Evolutionary conservation across 2,888 invertebrate genomes (phyloP), one percentile per base, ranked within the genome.

Genomic region (Limnephilus lunatus): DNA sequence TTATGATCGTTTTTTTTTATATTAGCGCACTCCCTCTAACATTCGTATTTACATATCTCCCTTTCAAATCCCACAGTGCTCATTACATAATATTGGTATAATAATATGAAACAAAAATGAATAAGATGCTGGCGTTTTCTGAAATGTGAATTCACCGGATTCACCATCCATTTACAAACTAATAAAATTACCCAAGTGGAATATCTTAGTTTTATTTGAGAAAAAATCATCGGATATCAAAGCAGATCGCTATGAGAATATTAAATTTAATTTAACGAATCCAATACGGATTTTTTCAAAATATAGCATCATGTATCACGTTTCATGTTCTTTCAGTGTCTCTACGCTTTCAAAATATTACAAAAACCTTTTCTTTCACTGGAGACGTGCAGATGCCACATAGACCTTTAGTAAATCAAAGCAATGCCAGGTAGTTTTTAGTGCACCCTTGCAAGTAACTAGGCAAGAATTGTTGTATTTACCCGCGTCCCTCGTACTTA

Each of bases 401-500:
- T 35, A 44, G 81, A 39, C 82, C 68, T 80, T 30, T 91, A 39
- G 91, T 81, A 68, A 92, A 90, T 92, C 89, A 90, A 91, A 81
- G 92, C 92, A 92, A 89, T 89, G 86, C 93, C 93, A 93, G 93
- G 93, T 93, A 93, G 93, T 91, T 93, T 92, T 91, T 85, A 85
- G 48, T 88, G 82, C 92, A 92, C 93, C 93, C 93, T 91, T 87
- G 82, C 35, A 85, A 88, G 83, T 90, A 90, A 44, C 81, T 68
- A 68, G 85, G 53, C 82, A 92, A 48, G 89, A 87, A 91, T 89
- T 91, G 83, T 80, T 82, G 92, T 80, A 81, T 92, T 89, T 91
- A 89, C 90, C 81, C 89, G 87, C 35, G 14, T 68, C 2, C 32
- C 53, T 82, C 32, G 68, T 91, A 85, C 80, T 68, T 83, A 90